Conservation (phyloP, 2,797 vertebrate species). For the Trichosurus vulpecula region DNA sequence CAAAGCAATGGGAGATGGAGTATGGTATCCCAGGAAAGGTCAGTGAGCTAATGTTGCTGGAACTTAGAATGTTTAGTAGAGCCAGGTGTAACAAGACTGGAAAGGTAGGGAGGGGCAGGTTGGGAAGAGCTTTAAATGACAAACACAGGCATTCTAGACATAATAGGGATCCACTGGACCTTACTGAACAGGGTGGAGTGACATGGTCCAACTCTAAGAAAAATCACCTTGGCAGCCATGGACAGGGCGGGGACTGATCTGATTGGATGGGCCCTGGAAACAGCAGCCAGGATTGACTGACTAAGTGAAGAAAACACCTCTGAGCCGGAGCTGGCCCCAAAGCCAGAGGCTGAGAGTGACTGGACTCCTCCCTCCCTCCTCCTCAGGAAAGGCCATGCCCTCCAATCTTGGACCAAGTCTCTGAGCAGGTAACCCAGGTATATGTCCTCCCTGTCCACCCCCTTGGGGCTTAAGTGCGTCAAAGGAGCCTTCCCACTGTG, state of each 20-base stretch:
- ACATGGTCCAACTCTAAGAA: not conserved
- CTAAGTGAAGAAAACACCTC: not conserved
- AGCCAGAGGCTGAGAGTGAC: not conserved
- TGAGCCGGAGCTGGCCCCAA: not conserved
- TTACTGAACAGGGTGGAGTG: not conserved
- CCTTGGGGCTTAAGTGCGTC: not conserved
- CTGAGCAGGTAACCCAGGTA: not conserved
- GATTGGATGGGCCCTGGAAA: not conserved
- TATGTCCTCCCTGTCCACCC: accelerated
- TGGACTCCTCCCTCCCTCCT: not conserved
- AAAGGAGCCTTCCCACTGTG: not conserved
- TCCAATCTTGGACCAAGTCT: not conserved
- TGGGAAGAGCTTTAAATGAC: not conserved
- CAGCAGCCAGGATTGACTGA: not conserved
- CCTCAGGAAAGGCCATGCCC: not conserved
- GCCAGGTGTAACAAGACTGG: not conserved
- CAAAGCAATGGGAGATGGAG: not conserved
- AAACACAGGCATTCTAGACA: not conserved
- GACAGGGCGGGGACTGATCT: not conserved
- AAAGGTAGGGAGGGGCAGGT: not conserved
- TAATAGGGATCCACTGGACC: not conserved
- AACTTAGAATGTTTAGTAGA: not conserved
- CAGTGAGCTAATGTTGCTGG: not conserved
- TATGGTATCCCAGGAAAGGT: not conserved
- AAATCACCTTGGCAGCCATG: not conserved